phyloP scores from a whole-genome alignment of 2,113 vertebrate genomes.

The Cygnus buccinator region DNA sequence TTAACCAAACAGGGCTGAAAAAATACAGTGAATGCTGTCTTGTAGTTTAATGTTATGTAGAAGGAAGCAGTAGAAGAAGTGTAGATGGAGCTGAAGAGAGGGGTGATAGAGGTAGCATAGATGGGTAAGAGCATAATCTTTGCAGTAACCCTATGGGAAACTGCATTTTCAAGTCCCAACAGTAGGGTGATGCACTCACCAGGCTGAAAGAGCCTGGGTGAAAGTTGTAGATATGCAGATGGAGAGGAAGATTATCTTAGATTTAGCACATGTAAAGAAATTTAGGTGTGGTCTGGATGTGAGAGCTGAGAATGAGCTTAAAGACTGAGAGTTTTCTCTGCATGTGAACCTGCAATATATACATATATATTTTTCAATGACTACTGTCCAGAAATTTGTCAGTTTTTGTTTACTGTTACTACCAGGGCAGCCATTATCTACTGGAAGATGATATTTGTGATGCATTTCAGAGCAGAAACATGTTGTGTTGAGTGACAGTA shows the following conservation, averaged over 20 bases:
- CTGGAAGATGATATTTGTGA: background rate
- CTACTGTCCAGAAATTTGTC: background rate
- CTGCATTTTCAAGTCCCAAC: background rate
- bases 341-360: background rate
- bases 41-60: background rate
- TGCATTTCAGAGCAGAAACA: background rate
- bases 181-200: background rate
- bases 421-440: background rate
- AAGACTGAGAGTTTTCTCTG: background rate
- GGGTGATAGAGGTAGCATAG: background rate
- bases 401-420: background rate
- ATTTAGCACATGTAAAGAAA: background rate
- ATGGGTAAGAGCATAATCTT: background rate
- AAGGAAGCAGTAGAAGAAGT: background rate
- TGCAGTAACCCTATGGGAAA: background rate
- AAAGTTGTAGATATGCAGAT: background rate
- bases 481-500: background rate
- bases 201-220: background rate
- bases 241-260: background rate
- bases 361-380: background rate
- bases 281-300: background rate
- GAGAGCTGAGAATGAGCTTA: background rate
- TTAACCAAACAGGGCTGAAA: background rate
- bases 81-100: background rate
- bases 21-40: background rate